Base-by-base conservation (phyloP, 1,140 invertebrate species). In the Orchesella cincta region DNA sequence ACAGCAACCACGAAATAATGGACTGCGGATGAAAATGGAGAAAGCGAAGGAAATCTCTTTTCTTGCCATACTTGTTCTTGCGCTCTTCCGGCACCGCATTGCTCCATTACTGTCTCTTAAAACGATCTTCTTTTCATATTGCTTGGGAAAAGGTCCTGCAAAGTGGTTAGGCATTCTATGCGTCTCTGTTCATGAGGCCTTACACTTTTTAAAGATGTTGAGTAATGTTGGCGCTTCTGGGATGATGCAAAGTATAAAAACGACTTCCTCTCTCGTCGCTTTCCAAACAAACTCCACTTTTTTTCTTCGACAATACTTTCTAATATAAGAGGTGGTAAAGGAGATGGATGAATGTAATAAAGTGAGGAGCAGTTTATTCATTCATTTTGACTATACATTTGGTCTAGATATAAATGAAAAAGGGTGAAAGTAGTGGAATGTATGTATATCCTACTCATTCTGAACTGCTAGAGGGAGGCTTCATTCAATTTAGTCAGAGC, bases 81-180 rank as follows among this genome's bases (percentile, higher is more conserved):
- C 62, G 62, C 62, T 67, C 62, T 67, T 67, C 62, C 62, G 62
- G 62, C 62, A 31, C 62, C 62, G 62, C 62, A 33, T 67, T 67
- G 62, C 62, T 67, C 62, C 31, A 67, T 67, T 67, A 67, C 62
- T 67, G 31, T 67, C 62, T 67, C 62, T 67, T 67, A 29, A 33
- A 67, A 23, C 28, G 26, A n/a, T 67, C 31, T 67, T 67, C 62
- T 33, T 67, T 12, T n/a, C 29, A 33, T 33, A n/a, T 46, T 46
- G 39, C 20, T 12, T 8, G 8, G 39, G 39, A 46, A 46, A 46
- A 12, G 39, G 20, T 46, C 39, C 39, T 46, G 8, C 18, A 46
- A 18, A 46, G 39, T 46, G 39, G 39, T 18, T 46, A 46, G 39
- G 39, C 39, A 46, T 46, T 46, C 18, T 46, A 46, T 46, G 39